Base-by-base conservation (phyloP, 2,113 vertebrate genomes). In the Rhinolophus sinicus region DNA sequence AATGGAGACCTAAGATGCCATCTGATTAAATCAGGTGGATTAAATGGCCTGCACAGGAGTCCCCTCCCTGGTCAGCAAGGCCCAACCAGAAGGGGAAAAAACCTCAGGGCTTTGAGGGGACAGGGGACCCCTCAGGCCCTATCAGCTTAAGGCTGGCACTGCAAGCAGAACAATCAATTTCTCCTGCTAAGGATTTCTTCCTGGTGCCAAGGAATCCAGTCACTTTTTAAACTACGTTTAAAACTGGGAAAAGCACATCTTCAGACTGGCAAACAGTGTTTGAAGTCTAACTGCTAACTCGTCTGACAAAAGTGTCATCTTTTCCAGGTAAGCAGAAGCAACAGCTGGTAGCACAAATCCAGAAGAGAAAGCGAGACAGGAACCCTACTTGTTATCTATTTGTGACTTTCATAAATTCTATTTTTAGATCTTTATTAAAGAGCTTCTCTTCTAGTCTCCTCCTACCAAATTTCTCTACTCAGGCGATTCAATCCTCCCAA, bases 401-500 rank as follows among this genome's bases (percentile, higher is more conserved):
- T 93, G 75, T 78, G 70, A 90, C n/a, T 96, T 95, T 92, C 96
- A 96, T 97, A 58, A 94, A 96, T 82, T 96, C 85, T 96, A 96
- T 95, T 96, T 97, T 98, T 96, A 97, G 90, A 58, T 94, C 60
- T 94, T 97, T 96, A 97, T 94, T 95, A 96, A 95, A 92, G 60
- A 95, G 93, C 56, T 90, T 77, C 86, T 93, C 93, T 96, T 97
- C 72, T 91, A 78, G 62, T 96, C 67, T 96, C 83, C 94, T 95
- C 96, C 88, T 44, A 95, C 72, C 72, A 88, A 90, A 96, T 88
- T 93, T 96, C 77, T 90, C 90, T 81, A 76, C 60, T 96, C 78
- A 81, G 90, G 92, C 87, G 90, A 95, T 69, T 94, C 58, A 96
- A 93, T 87, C 90, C 70, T 92, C 54, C 90, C 80, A 97, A 81